A percentile compares a stretch with the other conserved stretches of the same genome.
These are phyloP conservation scores for Hipposideros larvatus DNA, from an alignment of 2,797 vertebrate genomes.

Conservation along the genomic window DNA sequence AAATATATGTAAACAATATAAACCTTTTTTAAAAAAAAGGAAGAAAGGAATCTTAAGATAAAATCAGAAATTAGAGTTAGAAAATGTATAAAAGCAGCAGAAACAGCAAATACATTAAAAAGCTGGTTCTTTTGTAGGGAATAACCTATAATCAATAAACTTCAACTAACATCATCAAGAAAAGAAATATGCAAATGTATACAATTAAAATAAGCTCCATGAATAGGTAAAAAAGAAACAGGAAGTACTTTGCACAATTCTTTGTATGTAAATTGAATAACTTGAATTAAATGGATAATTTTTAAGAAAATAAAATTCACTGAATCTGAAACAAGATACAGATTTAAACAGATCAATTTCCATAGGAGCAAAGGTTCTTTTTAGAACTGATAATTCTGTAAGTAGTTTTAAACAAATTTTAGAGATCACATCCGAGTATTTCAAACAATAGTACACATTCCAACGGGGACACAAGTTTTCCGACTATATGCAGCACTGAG, in stretches of 20 bases:
- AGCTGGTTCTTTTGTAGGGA: neutral
- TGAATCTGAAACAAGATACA: neutral
- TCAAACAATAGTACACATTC: neutral
- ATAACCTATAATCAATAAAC: neutral
- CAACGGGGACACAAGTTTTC: neutral
- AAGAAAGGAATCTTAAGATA: neutral
- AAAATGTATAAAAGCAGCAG: neutral
- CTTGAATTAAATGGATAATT: neutral
- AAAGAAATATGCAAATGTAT: neutral
- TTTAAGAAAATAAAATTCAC: neutral
- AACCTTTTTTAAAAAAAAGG: neutral
- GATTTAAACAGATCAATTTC: neutral
- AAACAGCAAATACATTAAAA: neutral
- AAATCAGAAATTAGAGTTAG: neutral
- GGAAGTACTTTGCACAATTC: neutral
- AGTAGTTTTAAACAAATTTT: neutral
- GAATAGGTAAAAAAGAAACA: neutral
- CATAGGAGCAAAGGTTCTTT: neutral
- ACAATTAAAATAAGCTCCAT: neutral
- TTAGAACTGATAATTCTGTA: neutral
- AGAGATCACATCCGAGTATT: neutral
- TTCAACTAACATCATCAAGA: neutral
- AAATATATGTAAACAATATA: neutral
- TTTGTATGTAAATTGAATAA: neutral
- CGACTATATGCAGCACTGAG: neutral